phyloP scores from a whole-genome alignment of 1,140 invertebrate species.

The Proales similis region DNA sequence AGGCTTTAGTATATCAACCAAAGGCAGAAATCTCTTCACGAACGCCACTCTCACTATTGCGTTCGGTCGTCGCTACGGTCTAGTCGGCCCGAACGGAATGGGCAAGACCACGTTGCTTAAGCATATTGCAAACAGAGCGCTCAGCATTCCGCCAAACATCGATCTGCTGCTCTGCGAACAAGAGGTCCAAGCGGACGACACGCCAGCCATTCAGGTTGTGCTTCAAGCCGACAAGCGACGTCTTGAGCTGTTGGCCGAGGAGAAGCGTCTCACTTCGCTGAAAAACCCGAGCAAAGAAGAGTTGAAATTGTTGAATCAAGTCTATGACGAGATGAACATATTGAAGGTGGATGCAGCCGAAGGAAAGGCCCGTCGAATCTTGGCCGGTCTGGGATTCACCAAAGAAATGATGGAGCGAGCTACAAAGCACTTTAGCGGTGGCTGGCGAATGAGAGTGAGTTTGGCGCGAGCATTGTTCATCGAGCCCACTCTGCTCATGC shows the following conservation, averaged over 20 bases:
- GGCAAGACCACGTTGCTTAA: conserved; percentile 93
- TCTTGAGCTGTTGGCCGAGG: conserved; percentile 70
- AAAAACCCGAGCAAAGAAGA: conserved; percentile 58
- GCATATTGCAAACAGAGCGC: conserved; percentile 76
- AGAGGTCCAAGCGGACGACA: conserved; percentile 87
- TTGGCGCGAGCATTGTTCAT: conserved; percentile 67
- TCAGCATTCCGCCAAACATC: conserved; percentile 88
- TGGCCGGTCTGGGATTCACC: conserved; percentile 92
- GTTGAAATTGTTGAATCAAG: conserved; percentile 72
- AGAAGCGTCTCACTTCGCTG: conserved; percentile 65
- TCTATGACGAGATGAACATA: conserved; percentile 87
- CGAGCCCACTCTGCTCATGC: conserved; percentile 84
- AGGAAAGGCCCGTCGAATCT: conserved; percentile 80
- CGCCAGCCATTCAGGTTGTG: conserved; percentile 81
- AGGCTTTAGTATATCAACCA: conserved; percentile 93
- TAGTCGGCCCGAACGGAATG: conserved; percentile 95
- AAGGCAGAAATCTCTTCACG: conserved; percentile 92
- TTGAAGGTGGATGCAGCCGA: conserved; percentile 95
- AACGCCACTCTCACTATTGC: conserved; percentile 92
- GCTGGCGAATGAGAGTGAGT: conserved; percentile 97
- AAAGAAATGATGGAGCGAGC: conserved; percentile 84
- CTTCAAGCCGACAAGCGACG: conserved; percentile 84
- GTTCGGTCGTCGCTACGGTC: conserved; percentile 83
- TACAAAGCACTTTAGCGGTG: conserved; percentile 92
- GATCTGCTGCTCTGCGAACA: conserved; percentile 98